A percentile compares a stretch with the other conserved stretches of the same genome.
Evolutionary conservation across 2,113 vertebrate genomes (phyloP).

Genomic region (Epinephelus cyanopodus): DNA sequence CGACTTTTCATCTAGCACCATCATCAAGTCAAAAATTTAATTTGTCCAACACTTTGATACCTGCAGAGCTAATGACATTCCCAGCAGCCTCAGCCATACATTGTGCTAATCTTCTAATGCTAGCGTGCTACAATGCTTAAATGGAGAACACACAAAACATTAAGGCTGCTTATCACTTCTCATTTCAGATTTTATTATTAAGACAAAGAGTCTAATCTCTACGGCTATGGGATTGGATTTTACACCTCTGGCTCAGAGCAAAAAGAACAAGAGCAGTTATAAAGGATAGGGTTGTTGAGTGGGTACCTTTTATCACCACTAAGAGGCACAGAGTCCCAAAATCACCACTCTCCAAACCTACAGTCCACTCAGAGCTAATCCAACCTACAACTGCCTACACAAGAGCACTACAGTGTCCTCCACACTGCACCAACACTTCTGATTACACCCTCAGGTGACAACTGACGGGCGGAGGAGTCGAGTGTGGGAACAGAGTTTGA

Average conservation of each 20-base stretch:
- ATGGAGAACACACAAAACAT: not conserved
- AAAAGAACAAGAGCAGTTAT: not conserved
- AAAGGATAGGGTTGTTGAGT: not conserved
- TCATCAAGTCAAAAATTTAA: too few relatives aligned
- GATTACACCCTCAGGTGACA: slow-evolving; percentile 2
- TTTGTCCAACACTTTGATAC: too few relatives aligned
- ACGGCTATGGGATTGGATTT: not conserved
- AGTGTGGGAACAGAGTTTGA: not conserved
- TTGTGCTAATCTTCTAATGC: too few relatives aligned
- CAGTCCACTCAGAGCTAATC: slow-evolving; percentile 12
- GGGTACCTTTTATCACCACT: not conserved
- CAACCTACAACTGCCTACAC: slow-evolving; percentile 26
- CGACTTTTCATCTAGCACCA: too few relatives aligned
- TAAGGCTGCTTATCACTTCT: not conserved
- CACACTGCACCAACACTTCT: not conserved
- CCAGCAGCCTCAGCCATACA: too few relatives aligned
- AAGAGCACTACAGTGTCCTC: not conserved
- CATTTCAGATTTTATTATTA: not conserved
- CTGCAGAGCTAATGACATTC: too few relatives aligned
- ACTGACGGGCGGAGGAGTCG: slow-evolving; percentile 8
- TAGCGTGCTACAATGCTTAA: not conserved
- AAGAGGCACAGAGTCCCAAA: not conserved
- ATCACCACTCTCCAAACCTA: not conserved
- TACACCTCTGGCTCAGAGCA: not conserved
- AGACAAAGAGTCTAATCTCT: not conserved